Percentiles rank a stretch among this genome's conserved stretches.
Evolutionary conservation across 2,113 vertebrate genomes (phyloP).

Genomic region (Oncorhynchus mykiss): DNA sequence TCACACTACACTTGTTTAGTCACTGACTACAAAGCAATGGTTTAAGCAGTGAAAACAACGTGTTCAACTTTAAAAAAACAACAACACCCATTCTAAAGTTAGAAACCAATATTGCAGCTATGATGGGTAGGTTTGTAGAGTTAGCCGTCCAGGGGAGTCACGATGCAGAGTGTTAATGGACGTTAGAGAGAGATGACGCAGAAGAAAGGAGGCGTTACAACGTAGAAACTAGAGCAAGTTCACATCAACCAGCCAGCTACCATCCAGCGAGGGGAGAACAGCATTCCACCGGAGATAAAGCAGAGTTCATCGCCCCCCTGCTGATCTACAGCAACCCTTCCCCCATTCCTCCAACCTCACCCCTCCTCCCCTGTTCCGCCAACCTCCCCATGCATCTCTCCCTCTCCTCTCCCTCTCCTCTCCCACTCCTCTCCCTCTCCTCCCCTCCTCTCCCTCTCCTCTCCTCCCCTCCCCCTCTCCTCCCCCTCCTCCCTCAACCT

Average conservation of each 20-base stretch:
- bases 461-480: constrained; percentile 1
- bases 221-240: constrained; percentile 21
- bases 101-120: no score
- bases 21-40: no score
- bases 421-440: neutral
- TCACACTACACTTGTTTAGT: no score
- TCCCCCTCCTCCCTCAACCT: no score
- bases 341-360: neutral
- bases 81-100: no score
- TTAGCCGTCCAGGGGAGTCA: no score
- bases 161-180: no score
- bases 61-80: no score
- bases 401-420: no score
- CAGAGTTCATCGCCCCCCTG: constrained; percentile 22
- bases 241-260: neutral
- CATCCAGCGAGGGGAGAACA: constrained; percentile 42
- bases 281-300: constrained; percentile 69
- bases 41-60: no score
- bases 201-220: neutral
- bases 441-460: neutral
- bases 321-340: constrained; percentile 16
- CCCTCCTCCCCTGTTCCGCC: constrained; percentile 1
- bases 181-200: neutral
- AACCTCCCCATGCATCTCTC: neutral
- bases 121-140: no score